phyloP scores from a whole-genome alignment of 1,140 invertebrate species.

The Mylabris phalerata region DNA sequence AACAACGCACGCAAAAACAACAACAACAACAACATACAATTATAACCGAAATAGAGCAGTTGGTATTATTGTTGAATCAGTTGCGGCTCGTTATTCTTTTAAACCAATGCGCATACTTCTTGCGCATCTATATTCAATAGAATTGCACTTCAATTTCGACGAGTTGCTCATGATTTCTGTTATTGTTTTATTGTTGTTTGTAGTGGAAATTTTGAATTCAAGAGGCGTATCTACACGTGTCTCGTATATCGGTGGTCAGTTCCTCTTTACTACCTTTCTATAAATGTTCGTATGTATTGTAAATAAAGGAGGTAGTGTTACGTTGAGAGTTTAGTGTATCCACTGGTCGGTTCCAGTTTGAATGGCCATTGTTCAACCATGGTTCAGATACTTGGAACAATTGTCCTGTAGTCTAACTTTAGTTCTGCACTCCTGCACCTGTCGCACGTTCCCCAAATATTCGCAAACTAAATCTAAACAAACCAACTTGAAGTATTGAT shows the following conservation, averaged over 20 bases:
- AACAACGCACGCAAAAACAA: no score
- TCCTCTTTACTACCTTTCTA: slow-evolving; percentile 14
- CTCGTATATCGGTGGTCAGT: slow-evolving; percentile 15
- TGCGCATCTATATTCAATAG: background rate
- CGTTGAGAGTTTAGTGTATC: slow-evolving; percentile 12
- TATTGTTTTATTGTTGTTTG: slow-evolving; percentile 3
- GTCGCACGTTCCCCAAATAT: slow-evolving; percentile 12
- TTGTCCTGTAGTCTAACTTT: slow-evolving; percentile 22
- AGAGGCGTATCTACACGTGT: slow-evolving; percentile 16
- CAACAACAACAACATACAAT: no score
- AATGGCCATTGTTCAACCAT: slow-evolving; percentile 29
- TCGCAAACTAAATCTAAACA: slow-evolving; percentile 3
- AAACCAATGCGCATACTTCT: no score
- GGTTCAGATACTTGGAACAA: slow-evolving; percentile 31
- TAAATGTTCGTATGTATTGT: background rate
- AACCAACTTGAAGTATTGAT: no score
- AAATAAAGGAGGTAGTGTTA: slow-evolving; percentile 6
- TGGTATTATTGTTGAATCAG: background rate
- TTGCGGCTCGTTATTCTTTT: no score
- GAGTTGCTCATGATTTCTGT: background rate
- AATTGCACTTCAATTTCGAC: no score
- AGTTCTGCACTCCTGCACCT: slow-evolving; percentile 21
- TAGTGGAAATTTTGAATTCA: slow-evolving; percentile 9
- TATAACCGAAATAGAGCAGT: background rate
- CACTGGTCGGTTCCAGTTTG: slow-evolving; percentile 23